Evolutionary conservation across 2,797 vertebrate genomes (phyloP), one percentile per base, ranked within the genome.

Genomic region (Lateolabrax maculatus): DNA sequence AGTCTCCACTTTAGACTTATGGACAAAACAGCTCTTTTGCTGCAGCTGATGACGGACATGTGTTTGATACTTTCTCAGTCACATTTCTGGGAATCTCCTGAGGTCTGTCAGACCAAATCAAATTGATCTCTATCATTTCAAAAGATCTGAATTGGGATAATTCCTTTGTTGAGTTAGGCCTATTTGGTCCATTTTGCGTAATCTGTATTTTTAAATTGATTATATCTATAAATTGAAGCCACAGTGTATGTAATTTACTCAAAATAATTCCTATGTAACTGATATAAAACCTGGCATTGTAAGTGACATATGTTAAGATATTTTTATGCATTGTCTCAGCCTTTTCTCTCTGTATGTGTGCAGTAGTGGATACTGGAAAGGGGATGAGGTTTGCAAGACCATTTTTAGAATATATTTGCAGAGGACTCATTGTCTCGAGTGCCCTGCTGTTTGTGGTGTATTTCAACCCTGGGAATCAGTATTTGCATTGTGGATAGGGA

Each of bases 1-100:
- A 16, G 66, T 62, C 77, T 84, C 80, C 51, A 51, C 39, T 82
- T 67, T n/a, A 74, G 74, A 77, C 63, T 77, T 62, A 64, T 37
- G 64, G 68, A 83, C 66, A 87, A 90, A 84, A 70, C 65, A 60
- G 66, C 36, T 83, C 71, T 36, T 80, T 51, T 36, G 48, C 75
- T 74, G 68, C 66, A 74, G 77, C 65, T 72, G 82, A 83, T 90
- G 86, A 86, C 1, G 36, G 80, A 81, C 83, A 75, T 69, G 49
- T 80, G 80, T 89, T 86, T 78, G 65, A 90, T 86, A 43, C 67
- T 79, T 77, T 72, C 77, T 71, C 70, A 79, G 82, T 62, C 65
- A 4, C 48, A 75, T 79, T 78, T 81, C 80, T 75, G 55, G 70
- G 61, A 80, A 76, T 62, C 67, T 80, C 64, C 77, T 34, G 65